These are phyloP conservation scores for Micromesistius poutassou DNA, from an alignment of 2,797 vertebrate species.

Conservation along the genomic window DNA sequence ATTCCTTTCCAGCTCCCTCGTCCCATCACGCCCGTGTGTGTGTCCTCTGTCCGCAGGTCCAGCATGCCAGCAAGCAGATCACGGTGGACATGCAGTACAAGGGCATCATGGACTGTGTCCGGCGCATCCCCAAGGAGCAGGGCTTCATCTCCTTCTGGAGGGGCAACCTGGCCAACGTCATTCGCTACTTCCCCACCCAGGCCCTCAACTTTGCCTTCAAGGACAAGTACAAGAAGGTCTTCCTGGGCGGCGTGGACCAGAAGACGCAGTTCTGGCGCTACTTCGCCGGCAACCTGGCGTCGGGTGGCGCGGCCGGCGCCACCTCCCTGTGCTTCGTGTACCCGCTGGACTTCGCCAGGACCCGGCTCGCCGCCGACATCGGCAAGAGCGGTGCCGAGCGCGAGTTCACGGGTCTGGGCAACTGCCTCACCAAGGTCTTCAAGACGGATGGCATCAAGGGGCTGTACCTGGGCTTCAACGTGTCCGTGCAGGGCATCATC, in stretches of 20 bases:
- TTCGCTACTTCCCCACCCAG: slow-evolving; percentile 99
- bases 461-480: slow-evolving; percentile 94
- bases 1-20: too few relatives aligned
- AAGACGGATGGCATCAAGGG: slow-evolving; percentile 89
- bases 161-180: slow-evolving; percentile 98
- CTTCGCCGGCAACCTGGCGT: slow-evolving; percentile 95
- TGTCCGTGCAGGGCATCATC: slow-evolving; percentile 98
- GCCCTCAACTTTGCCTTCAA: slow-evolving; percentile 99
- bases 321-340: slow-evolving; percentile 99
- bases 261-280: slow-evolving; percentile 99
- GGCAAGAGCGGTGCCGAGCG: slow-evolving; percentile 84
- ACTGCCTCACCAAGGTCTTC: slow-evolving; percentile 91
- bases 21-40: neutral
- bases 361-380: slow-evolving; percentile 93
- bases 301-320: slow-evolving; percentile 92
- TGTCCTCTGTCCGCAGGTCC: slow-evolving; percentile 77
- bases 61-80: slow-evolving; percentile 98
- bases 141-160: slow-evolving; percentile 97
- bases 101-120: slow-evolving; percentile 94
- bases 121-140: slow-evolving; percentile 95
- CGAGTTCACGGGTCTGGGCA: slow-evolving; percentile 90
- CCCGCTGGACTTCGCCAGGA: slow-evolving; percentile 97
- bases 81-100: slow-evolving; percentile 91
- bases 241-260: slow-evolving; percentile 95
- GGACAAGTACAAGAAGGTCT: slow-evolving; percentile 99